Evolutionary conservation across 2,888 invertebrate species (phyloP), one percentile per base, ranked within the genome.

Genomic region (Lepas anatifera): DNA sequence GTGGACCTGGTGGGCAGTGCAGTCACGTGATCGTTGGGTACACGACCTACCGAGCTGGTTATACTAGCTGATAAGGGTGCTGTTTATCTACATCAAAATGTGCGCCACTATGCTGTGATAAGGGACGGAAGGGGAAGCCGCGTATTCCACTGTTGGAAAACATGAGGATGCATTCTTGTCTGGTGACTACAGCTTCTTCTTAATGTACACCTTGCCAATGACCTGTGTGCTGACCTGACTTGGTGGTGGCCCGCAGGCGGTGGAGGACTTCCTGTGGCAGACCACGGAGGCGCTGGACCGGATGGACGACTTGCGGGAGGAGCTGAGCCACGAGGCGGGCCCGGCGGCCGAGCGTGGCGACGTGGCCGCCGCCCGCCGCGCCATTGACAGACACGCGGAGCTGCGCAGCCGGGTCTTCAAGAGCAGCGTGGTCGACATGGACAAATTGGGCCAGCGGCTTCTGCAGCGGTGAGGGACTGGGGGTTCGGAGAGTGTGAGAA

Each of bases 301-400:
- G 73, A 84, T 97, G 72, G 96, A 97, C 77, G 93, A 95, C 78
- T 84, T 96, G 73, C 92, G 95, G 78, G 94, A 95, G 79, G 95
- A 95, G 80, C 85, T 98, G 69, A 66, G 41, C 25, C 90, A 90
- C 69, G 87, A 94, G 74, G 93, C 92, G 74, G 95, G 96, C 78
- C 92, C 95, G 78, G 95, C 97, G 1, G 94, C 95, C 77, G 95
- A 95, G 78, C 95, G 97, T 0, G 94, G 95, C 77, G 95, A 97
- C 81, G 93, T 96, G 32, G 88, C 88, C 70, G 90, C 92, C 68
- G 95, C 97, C 27, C 89, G 95, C 77, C 88, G 91, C 75, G 89
- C 92, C 71, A 89, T 97, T 72, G 96, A 97, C 80, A 86, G 92
- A 72, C 97, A 97, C 83, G 90, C 90, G 75, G 92, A 92, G 78